phyloP scores from a whole-genome alignment of 2,888 invertebrate genomes.

The Drosophila demipolita region DNA sequence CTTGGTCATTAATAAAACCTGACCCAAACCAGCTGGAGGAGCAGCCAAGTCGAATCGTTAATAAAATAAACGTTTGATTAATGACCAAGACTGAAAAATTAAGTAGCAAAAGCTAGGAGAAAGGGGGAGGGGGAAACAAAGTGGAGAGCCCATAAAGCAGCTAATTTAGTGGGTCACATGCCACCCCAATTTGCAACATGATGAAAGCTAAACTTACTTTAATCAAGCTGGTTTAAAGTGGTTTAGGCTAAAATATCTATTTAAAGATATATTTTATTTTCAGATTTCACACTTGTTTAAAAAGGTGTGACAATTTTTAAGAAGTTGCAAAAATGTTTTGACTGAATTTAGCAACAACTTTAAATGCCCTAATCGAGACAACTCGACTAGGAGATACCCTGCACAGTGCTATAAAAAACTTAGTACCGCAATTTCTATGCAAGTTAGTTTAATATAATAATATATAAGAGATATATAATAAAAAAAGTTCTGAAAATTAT shows the following conservation, averaged over 20 bases:
- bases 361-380: background rate
- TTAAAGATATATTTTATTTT: background rate
- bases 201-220: background rate
- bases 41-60: constrained; percentile 21
- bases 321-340: background rate
- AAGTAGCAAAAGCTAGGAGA: constrained; percentile 24
- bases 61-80: constrained; percentile 61
- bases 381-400: background rate
- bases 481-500: too few relatives aligned
- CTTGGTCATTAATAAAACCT: constrained; percentile 61
- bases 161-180: background rate
- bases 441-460: background rate
- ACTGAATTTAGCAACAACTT: background rate
- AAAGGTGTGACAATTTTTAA: background rate
- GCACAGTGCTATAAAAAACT: too few relatives aligned
- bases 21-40: background rate
- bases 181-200: background rate
- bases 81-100: constrained; percentile 46
- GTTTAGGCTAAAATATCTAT: background rate
- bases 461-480: too few relatives aligned
- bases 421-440: background rate
- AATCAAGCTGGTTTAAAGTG: background rate
- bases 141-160: background rate
- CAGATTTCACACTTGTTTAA: too few relatives aligned
- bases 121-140: background rate